Evolutionary conservation across 2,888 invertebrate genomes (phyloP).

Genomic region (Catotricha subobsoleta): DNA sequence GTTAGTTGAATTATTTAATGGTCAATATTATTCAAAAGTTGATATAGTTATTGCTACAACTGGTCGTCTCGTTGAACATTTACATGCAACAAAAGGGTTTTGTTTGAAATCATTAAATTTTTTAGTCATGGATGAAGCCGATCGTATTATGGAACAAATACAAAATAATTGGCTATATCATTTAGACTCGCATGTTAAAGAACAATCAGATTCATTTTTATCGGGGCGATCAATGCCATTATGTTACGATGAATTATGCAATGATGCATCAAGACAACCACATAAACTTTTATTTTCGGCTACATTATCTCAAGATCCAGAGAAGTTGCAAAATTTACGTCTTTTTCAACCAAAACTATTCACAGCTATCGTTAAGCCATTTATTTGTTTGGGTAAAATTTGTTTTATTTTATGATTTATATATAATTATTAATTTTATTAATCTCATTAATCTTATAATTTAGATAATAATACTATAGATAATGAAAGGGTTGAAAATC

Average conservation of each 20-base stretch:
- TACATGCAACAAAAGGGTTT: conserved; percentile 67
- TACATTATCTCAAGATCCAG: conserved; percentile 90
- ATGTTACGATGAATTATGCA: conserved; percentile 20
- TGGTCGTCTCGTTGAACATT: conserved; percentile 80
- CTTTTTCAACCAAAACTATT: conserved; percentile 87
- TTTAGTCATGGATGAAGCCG: conserved; percentile 92
- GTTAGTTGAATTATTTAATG: conserved; percentile 35
- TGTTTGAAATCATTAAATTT: conserved; percentile 51
- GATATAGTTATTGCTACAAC: conserved; percentile 90
- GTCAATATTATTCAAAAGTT: conserved; percentile 27
- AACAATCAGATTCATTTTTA: conserved; percentile 33
- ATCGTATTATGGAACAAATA: conserved; percentile 78
- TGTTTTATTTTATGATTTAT: background rate
- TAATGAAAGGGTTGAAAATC: conserved; percentile 11
- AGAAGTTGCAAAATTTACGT: conserved; percentile 73
- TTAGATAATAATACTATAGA: background rate
- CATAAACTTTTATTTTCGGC: conserved; percentile 96
- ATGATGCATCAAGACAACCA: conserved; percentile 26
- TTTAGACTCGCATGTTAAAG: conserved; percentile 46
- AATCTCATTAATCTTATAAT: background rate
- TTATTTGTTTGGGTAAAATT: conserved; percentile 3
- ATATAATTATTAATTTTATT: background rate
- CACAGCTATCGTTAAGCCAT: conserved; percentile 41
- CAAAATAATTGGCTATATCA: conserved; percentile 83
- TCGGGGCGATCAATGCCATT: conserved; percentile 29